Conservation (phyloP, 2,113 vertebrate species). For the Pseudorectes ferrugineus region DNA sequence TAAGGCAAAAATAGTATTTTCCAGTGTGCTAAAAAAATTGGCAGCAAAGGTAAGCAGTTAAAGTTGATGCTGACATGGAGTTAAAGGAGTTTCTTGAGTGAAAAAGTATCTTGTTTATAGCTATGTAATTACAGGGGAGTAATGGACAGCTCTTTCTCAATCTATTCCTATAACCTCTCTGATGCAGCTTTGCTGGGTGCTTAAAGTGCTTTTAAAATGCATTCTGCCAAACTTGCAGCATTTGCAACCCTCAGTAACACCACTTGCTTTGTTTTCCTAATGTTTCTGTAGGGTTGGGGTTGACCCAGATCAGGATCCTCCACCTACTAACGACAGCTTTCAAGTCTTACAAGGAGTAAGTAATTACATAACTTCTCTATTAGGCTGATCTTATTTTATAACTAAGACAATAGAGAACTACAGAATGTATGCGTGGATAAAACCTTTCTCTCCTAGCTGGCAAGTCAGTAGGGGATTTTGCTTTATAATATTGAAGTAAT, state of each 20-base stretch:
- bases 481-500: not conserved
- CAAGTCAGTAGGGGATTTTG: not conserved
- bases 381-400: not conserved
- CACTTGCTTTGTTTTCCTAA: constrained; percentile 54
- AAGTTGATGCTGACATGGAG: not conserved
- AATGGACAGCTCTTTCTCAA: not conserved
- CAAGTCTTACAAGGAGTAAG: constrained; percentile 97
- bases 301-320: constrained; percentile 93
- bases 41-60: not conserved
- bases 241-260: constrained; percentile 25
- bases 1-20: not conserved
- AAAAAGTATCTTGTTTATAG: not conserved
- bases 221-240: not conserved
- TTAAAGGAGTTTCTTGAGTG: not conserved
- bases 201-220: constrained; percentile 27
- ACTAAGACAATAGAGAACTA: not conserved
- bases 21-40: not conserved
- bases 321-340: constrained; percentile 89
- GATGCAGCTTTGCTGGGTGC: constrained; percentile 54
- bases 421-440: not conserved
- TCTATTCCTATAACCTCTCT: not conserved
- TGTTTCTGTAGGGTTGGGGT: constrained; percentile 89
- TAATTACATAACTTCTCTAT: constrained; percentile 34
- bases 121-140: not conserved
- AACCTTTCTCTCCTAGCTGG: not conserved